Evolutionary conservation across 1,140 invertebrate genomes (phyloP), one percentile per base, ranked within the genome.

Genomic region (Bombus waltoni): DNA sequence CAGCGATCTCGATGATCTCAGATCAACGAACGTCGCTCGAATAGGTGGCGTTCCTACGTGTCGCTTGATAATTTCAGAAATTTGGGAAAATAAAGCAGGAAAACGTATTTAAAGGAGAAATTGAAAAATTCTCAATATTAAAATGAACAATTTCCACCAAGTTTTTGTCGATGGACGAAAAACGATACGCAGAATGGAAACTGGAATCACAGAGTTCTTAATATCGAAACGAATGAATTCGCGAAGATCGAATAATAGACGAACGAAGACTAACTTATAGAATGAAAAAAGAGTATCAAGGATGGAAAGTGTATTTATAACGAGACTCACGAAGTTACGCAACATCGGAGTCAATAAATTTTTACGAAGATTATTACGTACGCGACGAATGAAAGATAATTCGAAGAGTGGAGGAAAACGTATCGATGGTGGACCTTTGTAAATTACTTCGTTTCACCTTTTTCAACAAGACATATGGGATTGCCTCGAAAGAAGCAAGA

Each of bases 301-400:
- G 0, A 53, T 53, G 18, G 47, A 22, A 22, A 22, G 6, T 53
- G 2, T 62, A 62, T 62, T 62, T 62, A 11, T 10, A 5, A n/a
- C 2, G 4, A n/a, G 11, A n/a, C 4, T n/a, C 3, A 1, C 28
- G 3, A 13, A 0, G 11, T 62, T n/a, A 10, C 11, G 28, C 18
- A n/a, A 62, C 57, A 28, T 11, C 4, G 0, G 28, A 13, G 1
- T n/a, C 10, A 2, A 11, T 13, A n/a, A 62, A 62, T 62, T 62
- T 53, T 53, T 53, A 6, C 47, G 47, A 53, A 8, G 1, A 53
- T 53, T 53, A 53, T 53, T 53, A 53, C 6, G 1, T 6, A 53
- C 18, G 18, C 5, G 59, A 62, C 28, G 10, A 62, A 62, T n/a
- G 59, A n/a, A 62, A n/a, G n/a, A 32, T 66, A 66, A 66, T 66